Conservation (phyloP, 1,140 invertebrate species). For the Nylanderia fulva region DNA sequence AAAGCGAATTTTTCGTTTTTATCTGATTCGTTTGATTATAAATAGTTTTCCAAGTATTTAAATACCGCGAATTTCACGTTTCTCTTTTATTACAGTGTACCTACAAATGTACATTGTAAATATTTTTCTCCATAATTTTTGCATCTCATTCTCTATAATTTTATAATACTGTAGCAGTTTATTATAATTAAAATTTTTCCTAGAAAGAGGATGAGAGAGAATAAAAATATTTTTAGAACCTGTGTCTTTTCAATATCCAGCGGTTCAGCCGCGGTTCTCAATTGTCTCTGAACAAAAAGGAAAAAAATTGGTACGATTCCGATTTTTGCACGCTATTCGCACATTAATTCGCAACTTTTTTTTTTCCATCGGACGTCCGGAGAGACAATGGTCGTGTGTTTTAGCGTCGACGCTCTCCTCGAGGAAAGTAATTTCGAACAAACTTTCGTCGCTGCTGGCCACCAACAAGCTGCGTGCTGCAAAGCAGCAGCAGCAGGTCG, state of each 20-base stretch:
- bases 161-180: too few species aligned
- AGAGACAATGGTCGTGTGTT: neutral
- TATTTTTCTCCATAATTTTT: neutral
- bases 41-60: neutral
- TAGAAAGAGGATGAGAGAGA: too few species aligned
- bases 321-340: neutral
- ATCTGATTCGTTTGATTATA: neutral
- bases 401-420: constrained; percentile 18
- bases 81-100: neutral
- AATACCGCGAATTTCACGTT: neutral
- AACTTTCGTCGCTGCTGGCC: constrained; percentile 27
- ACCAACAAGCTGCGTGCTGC: neutral
- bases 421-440: constrained; percentile 28
- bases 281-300: neutral
- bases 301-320: too few species aligned
- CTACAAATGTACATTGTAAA: too few species aligned
- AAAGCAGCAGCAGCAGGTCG: constrained; percentile 33
- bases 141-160: too few species aligned
- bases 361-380: neutral
- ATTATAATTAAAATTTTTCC: neutral
- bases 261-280: neutral
- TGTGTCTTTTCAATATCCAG: neutral
- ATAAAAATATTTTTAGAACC: neutral
- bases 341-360: constrained; percentile 33
- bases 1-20: neutral